Base-by-base conservation (phyloP, 2,888 invertebrate species). In the Epinotia brunnichana region DNA sequence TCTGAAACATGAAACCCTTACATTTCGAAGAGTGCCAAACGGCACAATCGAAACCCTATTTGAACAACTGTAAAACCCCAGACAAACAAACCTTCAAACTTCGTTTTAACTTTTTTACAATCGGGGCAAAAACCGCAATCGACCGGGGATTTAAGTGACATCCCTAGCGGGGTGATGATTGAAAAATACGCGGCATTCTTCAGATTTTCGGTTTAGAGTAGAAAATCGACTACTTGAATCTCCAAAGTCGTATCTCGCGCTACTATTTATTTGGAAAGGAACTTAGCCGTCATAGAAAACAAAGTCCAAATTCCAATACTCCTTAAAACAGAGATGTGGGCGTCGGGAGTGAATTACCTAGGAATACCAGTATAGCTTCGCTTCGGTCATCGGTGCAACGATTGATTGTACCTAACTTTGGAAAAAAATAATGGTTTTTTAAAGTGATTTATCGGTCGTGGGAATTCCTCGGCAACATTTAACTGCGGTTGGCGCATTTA, bases 101-200 rank as follows among this genome's bases (percentile, higher is more conserved):
- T 39, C 54, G 11, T 48, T 51, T 56, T 53, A 57, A 63, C 51
- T 57, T 62, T 72, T 63, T 68, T 62, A 39, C 48, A 29, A 17
- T 11, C 21, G 48, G 63, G 57, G 69, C 54, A 17, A 69, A 73
- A 73, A 73, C 68, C 57, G 63, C 63, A 59, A 69, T 73, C 73
- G 69, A 72, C 67, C 72, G 54, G 56, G 39, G 24, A 48, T 73
- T 53, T 62, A 68, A 73, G 69, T 73, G 73, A 73, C 69, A 73
- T 57, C 73, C 73, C 73, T 57, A 59, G 61, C 69, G 69, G 56
- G 53, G 76, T 74, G 79, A 78, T 80, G 77, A 82, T 82, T 81
- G 80, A 78, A 79, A 82, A 81, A 80, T 81, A 80, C 79, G 79
- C 77, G 74, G 75, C 72, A 74, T 78, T 77, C 80, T 78, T 76